These are phyloP conservation scores for Trissonchulus latispiculum DNA, from an alignment of 2,888 invertebrate genomes.

Conservation along the genomic window DNA sequence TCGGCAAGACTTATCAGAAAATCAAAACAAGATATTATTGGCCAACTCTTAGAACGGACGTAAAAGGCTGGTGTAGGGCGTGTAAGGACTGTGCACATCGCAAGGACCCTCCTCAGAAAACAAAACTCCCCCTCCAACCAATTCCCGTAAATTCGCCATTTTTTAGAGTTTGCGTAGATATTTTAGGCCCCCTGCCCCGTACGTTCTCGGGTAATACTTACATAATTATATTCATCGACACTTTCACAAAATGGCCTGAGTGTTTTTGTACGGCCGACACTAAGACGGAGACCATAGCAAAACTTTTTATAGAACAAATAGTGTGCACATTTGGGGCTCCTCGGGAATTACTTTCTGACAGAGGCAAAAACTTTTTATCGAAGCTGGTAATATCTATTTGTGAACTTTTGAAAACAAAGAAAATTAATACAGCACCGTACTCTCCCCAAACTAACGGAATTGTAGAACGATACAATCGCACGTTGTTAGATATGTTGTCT, in stretches of 20 bases:
- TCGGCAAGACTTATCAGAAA: not conserved
- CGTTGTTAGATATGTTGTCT: constrained; percentile 23
- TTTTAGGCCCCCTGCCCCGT: not conserved
- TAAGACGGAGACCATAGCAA: not conserved
- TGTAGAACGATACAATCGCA: constrained; percentile 25
- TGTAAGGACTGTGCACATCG: not conserved
- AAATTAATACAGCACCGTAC: constrained; percentile 20
- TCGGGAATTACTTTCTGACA: constrained; percentile 3
- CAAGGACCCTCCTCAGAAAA: not conserved
- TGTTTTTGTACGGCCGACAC: not conserved
- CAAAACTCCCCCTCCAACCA: not conserved
- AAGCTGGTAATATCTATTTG: not conserved
- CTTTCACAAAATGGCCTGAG: constrained; percentile 3
- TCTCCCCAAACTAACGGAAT: constrained; percentile 26
- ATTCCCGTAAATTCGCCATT: not conserved
- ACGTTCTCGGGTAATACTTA: not conserved
- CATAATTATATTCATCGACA: not conserved
- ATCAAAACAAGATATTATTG: not conserved
- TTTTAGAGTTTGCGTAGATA: not conserved
- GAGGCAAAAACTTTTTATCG: not conserved
- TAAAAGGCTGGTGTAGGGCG: not conserved
- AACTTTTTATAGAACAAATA: not conserved
- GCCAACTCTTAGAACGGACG: not conserved
- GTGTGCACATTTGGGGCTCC: not conserved
- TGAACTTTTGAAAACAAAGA: not conserved